A percentile compares a stretch with the other conserved stretches of the same genome.
Conservation (phyloP, 2,888 invertebrate genomes). For the Archips crataeganus region DNA sequence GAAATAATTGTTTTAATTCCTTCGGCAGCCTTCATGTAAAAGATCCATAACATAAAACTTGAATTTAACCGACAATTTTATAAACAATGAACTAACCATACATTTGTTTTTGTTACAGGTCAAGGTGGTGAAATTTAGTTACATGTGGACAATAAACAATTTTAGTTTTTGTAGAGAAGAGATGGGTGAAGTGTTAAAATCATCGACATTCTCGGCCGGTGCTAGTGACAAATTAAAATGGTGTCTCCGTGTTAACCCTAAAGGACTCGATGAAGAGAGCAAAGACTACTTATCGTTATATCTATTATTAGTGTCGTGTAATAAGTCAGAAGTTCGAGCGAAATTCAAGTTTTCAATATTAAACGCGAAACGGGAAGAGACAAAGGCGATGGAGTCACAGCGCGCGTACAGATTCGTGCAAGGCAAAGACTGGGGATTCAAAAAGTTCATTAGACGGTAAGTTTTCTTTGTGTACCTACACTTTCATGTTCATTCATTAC, state of each 20-base stretch:
- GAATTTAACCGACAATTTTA: not conserved
- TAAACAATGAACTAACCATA: constrained; percentile 24
- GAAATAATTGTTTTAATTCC: constrained; percentile 4
- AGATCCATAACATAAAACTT: not conserved
- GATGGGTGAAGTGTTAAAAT: constrained; percentile 99
- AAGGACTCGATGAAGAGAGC: constrained; percentile 99
- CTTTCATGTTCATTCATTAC: not conserved
- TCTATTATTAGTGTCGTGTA: constrained; percentile 99
- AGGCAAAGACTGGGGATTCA: constrained; percentile 99
- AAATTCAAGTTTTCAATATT: constrained; percentile 99
- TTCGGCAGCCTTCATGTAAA: constrained; percentile 20
- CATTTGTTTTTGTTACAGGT: constrained; percentile 90
- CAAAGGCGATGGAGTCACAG: constrained; percentile 99
- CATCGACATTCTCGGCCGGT: constrained; percentile 99
- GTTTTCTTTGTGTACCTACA: constrained; percentile 44
- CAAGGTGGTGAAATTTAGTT: constrained; percentile 99
- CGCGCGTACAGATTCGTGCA: constrained; percentile 99
- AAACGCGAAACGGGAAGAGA: constrained; percentile 99
- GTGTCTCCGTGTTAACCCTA: constrained; percentile 99
- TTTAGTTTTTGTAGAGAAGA: constrained; percentile 99
- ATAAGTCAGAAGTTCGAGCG: constrained; percentile 99
- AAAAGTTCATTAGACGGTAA: constrained; percentile 97
- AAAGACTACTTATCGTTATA: constrained; percentile 99
- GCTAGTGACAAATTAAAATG: constrained; percentile 99
- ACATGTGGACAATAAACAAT: constrained; percentile 99